Base-by-base conservation (phyloP, 2,113 vertebrate species). In the Sapayoa aenigma region DNA sequence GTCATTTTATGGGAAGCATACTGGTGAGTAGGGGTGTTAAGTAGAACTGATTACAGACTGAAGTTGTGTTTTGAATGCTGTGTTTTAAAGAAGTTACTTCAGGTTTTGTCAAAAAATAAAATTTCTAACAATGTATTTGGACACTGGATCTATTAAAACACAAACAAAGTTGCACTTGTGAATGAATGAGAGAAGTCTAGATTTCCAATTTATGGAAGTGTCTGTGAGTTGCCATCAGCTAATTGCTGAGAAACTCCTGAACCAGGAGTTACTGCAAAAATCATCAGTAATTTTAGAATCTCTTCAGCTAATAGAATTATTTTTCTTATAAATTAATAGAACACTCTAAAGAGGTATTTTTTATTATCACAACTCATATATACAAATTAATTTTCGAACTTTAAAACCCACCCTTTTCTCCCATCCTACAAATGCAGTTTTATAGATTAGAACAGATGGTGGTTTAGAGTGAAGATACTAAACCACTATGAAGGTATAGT, bases 361-460 rank as follows among this genome's bases (percentile, higher is more conserved):
- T 90, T 79, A 37, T 93, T 80, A n/a, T n/a, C 14, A 23, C 20
- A 62, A 21, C 8, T 87, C 30, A 22, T 52, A 69, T 52, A 58
- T 33, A 44, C 6, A 86, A 75, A 78, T 69, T 77, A 53, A 63
- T 89, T 90, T 91, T 79, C 69, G 91, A 50, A 68, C 60, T 92
- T 89, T n/a, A 44, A 63, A 65, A 67, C 14, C 0, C 16, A 37
- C 3, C 2, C 13, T 74, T 79, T 73, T 21, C 4, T 25, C 56
- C 23, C 7, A 10, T 58, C 46, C 41, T 82, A 49, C 52, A 86
- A 92, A 84, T 80, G 30, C 21, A 49, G 9, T 89, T 96, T 92
- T 93, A 84, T 62, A 92, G 66, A 89, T 37, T 19, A 56, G 75
- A 97, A 49, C 96, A 97, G 97, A 96, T 97, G 97, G 96, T 76